A percentile compares a stretch with the other conserved stretches of the same genome.
Conservation (phyloP, 2,888 invertebrate species). For the Trachelus iudaicus region DNA sequence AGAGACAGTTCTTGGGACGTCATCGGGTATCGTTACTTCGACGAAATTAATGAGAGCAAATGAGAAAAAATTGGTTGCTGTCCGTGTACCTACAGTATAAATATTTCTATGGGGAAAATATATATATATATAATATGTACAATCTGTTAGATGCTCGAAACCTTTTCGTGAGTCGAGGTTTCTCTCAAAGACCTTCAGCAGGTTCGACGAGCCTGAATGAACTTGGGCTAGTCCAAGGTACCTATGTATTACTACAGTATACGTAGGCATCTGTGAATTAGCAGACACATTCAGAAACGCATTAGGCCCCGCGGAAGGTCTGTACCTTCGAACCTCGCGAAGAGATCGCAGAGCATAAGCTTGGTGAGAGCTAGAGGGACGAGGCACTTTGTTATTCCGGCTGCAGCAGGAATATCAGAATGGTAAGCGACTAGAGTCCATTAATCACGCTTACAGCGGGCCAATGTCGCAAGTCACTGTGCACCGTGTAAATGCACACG, state of each 20-base stretch:
- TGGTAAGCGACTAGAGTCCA: conserved; percentile 60
- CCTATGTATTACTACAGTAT: not conserved
- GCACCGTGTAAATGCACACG: conserved; percentile 53
- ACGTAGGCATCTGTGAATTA: conserved; percentile 1
- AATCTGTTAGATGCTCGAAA: not conserved
- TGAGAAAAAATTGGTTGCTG: not conserved
- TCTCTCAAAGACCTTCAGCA: not conserved
- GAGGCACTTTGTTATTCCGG: conserved; percentile 58
- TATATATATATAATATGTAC: not conserved
- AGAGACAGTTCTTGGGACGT: conserved; percentile 30
- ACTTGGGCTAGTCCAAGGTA: not conserved
- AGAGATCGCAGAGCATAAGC: not conserved
- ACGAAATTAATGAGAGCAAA: not conserved
- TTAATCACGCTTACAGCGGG: conserved; percentile 64
- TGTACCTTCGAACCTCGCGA: conserved; percentile 11
- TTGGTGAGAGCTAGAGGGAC: conserved; percentile 16
- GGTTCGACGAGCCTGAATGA: not conserved
- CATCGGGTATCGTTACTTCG: conserved; percentile 6
- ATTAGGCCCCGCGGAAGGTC: conserved; percentile 14
- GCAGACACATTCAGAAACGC: conserved; percentile 16
- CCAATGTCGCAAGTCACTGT: conserved; percentile 61
- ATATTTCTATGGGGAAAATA: not conserved
- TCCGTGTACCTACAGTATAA: not conserved
- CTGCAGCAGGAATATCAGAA: conserved; percentile 58
- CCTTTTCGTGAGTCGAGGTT: not conserved